Conservation (phyloP, 2,888 invertebrate species). For the Apodemia zela region DNA sequence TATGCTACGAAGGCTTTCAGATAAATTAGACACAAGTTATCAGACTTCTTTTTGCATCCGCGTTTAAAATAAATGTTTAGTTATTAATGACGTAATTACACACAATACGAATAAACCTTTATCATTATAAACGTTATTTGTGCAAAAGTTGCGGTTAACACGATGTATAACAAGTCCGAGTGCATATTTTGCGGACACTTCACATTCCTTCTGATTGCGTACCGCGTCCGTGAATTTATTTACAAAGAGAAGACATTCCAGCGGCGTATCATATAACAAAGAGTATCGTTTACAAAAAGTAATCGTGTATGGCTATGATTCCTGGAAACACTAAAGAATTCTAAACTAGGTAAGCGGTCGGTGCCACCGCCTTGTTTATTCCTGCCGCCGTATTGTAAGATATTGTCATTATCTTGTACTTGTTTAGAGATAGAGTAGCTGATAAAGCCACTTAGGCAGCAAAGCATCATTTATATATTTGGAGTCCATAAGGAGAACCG, state of each 20-base stretch:
- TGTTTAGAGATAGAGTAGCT: too few relatives aligned
- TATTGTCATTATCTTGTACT: background rate
- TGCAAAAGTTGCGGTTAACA: constrained; percentile 21
- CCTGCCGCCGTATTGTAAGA: background rate
- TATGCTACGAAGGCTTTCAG: constrained; percentile 38
- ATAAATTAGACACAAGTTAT: background rate
- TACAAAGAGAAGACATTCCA: constrained; percentile 56
- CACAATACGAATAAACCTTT: background rate
- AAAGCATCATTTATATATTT: too few relatives aligned
- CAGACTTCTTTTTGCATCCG: background rate
- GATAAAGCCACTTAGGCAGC: too few relatives aligned
- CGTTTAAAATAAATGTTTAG: background rate
- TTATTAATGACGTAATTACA: too few relatives aligned
- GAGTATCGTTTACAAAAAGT: constrained; percentile 47
- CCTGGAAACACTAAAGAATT: background rate
- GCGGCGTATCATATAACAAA: constrained; percentile 51
- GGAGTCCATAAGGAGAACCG: too few relatives aligned
- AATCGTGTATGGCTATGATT: constrained; percentile 17
- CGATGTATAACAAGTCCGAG: constrained; percentile 18
- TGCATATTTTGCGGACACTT: constrained; percentile 45
- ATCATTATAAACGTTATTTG: background rate
- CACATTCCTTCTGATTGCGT: constrained; percentile 52
- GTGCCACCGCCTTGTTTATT: background rate
- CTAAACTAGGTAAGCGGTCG: background rate
- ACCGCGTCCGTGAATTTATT: constrained; percentile 50